phyloP scores from a whole-genome alignment of 1,140 invertebrate genomes.

The Achroia grisella region DNA sequence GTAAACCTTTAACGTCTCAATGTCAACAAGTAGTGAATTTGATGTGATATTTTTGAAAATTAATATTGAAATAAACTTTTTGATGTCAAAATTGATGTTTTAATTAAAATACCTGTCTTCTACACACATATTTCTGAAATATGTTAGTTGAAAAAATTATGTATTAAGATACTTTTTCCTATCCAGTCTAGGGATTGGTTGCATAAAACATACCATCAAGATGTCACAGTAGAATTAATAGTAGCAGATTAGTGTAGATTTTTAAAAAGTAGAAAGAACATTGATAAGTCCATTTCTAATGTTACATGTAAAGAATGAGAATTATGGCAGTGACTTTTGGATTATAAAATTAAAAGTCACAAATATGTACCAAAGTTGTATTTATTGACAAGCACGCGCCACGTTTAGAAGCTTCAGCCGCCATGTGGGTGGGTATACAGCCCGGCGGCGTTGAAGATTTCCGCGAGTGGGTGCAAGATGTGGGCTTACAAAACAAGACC shows the following conservation, averaged over 20 bases:
- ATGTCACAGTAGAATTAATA: too few species aligned
- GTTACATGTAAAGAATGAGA: too few species aligned
- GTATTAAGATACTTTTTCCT: too few species aligned
- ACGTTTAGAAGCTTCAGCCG: slow-evolving; percentile 23
- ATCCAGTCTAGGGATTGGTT: too few species aligned
- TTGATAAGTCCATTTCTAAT: too few species aligned
- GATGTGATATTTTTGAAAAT: slow-evolving; percentile 1
- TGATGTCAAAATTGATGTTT: not conserved
- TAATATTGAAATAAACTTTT: not conserved
- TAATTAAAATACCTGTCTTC: too few species aligned
- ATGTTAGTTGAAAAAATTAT: too few species aligned
- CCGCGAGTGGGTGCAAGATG: slow-evolving; percentile 7
- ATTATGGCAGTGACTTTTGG: too few species aligned
- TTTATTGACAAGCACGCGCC: slow-evolving; percentile 25
- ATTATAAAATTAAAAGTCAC: slow-evolving; percentile 17
- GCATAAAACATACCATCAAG: too few species aligned
- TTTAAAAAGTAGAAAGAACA: too few species aligned
- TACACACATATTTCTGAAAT: too few species aligned
- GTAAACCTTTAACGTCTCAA: not conserved
- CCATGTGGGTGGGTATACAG: slow-evolving; percentile 46
- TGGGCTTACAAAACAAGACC: not conserved
- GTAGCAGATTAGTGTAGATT: too few species aligned
- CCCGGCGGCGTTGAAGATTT: slow-evolving; percentile 38
- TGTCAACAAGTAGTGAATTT: slow-evolving; percentile 2
- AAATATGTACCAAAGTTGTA: slow-evolving; percentile 10